These are phyloP conservation scores for Myotis brandtii DNA, from an alignment of 2,113 vertebrate genomes.

Conservation along the genomic window DNA sequence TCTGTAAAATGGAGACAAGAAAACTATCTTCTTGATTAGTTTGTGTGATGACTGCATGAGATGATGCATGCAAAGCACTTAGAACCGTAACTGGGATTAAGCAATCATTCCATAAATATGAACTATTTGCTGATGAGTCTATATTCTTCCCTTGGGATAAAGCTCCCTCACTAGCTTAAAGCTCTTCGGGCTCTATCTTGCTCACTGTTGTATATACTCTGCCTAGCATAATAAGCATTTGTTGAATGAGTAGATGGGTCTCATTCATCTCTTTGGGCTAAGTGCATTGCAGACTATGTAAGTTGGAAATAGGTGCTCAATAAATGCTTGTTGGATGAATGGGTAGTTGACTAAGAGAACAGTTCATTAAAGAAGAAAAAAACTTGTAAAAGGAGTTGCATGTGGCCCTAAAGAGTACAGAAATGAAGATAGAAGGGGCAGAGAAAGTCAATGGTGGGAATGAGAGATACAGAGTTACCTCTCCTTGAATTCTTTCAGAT, in stretches of 20 bases:
- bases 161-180: not conserved
- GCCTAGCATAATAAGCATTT: not conserved
- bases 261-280: not conserved
- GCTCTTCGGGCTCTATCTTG: not conserved
- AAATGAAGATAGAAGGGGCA: not conserved
- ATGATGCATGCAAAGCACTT: not conserved
- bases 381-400: not conserved
- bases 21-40: not conserved
- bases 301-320: not conserved
- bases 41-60: not conserved
- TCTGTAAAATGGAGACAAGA: constrained; percentile 17
- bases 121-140: not conserved
- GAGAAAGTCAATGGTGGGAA: not conserved
- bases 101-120: not conserved
- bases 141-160: not conserved
- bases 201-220: not conserved
- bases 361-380: not conserved
- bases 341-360: not conserved
- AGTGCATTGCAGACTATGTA: not conserved
- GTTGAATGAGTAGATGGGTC: not conserved
- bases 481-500: not conserved
- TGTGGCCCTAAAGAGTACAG: not conserved
- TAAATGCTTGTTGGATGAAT: constrained; percentile 14
- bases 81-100: not conserved
- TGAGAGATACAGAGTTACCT: not conserved